Evolutionary conservation across 2,113 vertebrate genomes (phyloP).

Genomic region (Casuarius casuarius): DNA sequence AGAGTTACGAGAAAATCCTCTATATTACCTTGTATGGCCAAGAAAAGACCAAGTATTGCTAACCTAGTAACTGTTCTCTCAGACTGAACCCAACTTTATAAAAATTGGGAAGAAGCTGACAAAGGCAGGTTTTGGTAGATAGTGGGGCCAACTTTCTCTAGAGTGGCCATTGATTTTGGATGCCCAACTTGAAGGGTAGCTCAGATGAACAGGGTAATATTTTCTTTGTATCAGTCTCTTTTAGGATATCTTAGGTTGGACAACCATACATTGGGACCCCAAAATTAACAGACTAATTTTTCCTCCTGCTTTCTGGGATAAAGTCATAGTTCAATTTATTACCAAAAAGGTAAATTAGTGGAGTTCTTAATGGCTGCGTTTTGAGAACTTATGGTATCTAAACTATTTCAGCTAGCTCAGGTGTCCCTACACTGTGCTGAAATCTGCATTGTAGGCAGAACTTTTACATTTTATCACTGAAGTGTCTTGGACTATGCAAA

Average conservation of each 20-base stretch:
- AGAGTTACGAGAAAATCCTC: not conserved
- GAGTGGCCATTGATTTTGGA: not conserved
- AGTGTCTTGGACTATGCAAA: not conserved
- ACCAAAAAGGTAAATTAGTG: not conserved
- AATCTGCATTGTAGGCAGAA: not conserved
- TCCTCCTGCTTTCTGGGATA: not conserved
- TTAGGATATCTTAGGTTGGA: not conserved
- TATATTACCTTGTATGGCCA: accelerated
- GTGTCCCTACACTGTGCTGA: not conserved
- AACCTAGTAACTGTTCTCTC: not conserved
- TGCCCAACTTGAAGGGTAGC: not conserved
- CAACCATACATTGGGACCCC: not conserved
- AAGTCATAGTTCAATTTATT: not conserved
- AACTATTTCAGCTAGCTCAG: not conserved
- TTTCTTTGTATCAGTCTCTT: not conserved
- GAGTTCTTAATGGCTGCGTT: not conserved
- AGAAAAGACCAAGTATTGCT: not conserved
- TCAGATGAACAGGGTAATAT: not conserved
- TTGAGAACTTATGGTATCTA: not conserved
- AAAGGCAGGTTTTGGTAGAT: not conserved
- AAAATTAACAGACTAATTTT: not conserved
- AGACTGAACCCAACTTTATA: not conserved
- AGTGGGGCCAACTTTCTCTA: not conserved
- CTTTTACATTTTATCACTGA: not conserved
- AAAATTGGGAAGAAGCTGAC: not conserved